A percentile compares a stretch with the other conserved stretches of the same genome.
phyloP scores from a whole-genome alignment of 2,797 vertebrate genomes.

The Lemur catta region DNA sequence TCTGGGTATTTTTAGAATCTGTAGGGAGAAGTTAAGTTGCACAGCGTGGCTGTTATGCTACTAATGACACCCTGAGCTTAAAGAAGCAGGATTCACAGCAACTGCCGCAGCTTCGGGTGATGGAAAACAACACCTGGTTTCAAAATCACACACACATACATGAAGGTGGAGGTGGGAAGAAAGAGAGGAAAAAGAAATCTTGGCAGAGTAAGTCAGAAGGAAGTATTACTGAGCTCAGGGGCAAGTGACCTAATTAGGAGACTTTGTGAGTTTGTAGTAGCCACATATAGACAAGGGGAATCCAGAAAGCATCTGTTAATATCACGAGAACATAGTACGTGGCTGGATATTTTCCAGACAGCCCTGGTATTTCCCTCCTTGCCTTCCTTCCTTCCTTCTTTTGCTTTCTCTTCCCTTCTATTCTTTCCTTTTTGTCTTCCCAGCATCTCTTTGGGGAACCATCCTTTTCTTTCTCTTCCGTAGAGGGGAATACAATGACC shows the following conservation, averaged over 20 bases:
- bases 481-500: not conserved
- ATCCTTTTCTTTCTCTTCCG: not conserved
- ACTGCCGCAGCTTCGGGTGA: not conserved
- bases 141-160: not conserved
- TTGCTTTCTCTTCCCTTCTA: not conserved
- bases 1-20: conserved; percentile 69
- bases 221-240: not conserved
- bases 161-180: not conserved
- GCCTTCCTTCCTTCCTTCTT: too few relatives aligned
- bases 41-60: conserved; percentile 31
- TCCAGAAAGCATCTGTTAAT: too few relatives aligned
- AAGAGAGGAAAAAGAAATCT: not conserved
- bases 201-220: not conserved
- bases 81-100: conserved; percentile 27
- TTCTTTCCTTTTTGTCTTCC: not conserved
- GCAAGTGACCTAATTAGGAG: not conserved
- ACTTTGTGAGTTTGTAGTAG: not conserved
- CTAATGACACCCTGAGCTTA: conserved; percentile 57
- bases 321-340: too few relatives aligned
- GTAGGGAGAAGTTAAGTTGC: conserved; percentile 49
- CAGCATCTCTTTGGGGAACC: not conserved
- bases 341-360: too few relatives aligned
- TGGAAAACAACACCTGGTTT: conserved; percentile 23
- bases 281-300: not conserved
- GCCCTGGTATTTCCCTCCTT: not conserved